Evolutionary conservation across 1,140 invertebrate species (phyloP), one percentile per base, ranked within the genome.

Genomic region (Goniozus legneri): DNA sequence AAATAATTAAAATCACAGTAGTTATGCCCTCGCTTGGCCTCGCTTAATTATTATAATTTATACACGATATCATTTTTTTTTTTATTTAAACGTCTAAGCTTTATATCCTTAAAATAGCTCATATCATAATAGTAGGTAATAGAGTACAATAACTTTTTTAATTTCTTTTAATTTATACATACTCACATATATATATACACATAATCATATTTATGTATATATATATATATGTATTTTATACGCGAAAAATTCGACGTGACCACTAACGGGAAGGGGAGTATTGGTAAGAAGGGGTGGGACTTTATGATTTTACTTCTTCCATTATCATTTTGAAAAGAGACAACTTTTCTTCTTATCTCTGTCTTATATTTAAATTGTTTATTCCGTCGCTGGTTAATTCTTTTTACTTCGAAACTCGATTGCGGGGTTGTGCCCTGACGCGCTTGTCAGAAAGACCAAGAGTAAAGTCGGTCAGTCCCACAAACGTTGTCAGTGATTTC

Each of bases 1-100:
- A 76, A 76, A 76, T 76, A 76, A 74, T 76, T 76, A 76, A 76
- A 76, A 76, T 76, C 72, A 76, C 73, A 76, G 73, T 76, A 76
- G 71, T 76, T 72, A 76, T 76, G 73, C 72, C 72, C 64, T 74
- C 62, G 64, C 67, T n/a, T 67, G 73, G 73, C 72, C 68, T 33
- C 62, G 57, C 70, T 71, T 73, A 75, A 27, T 27, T 27, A 27
- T 27, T 33, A 33, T 58, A 71, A 71, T 73, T 64, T 72, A 72
- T 63, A 73, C 64, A 73, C 52, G 70, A 49, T 63, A 48, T 48
- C 52, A 35, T 67, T 73, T n/a, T n/a, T n/a, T n/a, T n/a, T n/a
- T n/a, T n/a, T n/a, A n/a, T n/a, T n/a, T n/a, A n/a, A 67, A 71
- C 51, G 49, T 60, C 69, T 73, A 76, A 62, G 64, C 62, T 65